Base-by-base conservation (phyloP, 1,140 invertebrate species). In the Monomorium pharaonis region DNA sequence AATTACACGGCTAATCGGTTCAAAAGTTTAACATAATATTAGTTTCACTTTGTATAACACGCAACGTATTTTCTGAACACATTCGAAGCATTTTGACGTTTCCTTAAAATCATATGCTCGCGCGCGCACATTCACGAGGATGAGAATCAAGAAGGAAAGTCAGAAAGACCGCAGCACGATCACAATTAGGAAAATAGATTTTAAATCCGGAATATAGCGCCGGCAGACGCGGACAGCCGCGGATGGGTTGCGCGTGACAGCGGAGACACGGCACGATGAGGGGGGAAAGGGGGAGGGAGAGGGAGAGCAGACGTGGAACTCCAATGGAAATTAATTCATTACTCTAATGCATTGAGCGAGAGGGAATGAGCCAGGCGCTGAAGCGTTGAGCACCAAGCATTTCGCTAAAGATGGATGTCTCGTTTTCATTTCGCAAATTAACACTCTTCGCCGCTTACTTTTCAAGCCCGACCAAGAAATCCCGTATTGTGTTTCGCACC, bases 251-350 rank as follows among this genome's bases (percentile, higher is more conserved):
- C 78, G 83, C 78, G 63, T 62, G 72, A 87, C 78, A 75, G 86
- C 88, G 86, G 84, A 87, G 87, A 88, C 72, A 84, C 84, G 77
- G 84, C 56, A 33, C 49, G 70, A 24, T 7, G 44, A 10, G 44
- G 12, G 44, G 30, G n/a, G n/a, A 18, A 83, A 84, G 78, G 70
- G 85, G 75, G 33, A 67, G 18, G 3, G 18, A 27, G 16, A 84
- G 87, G 76, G 70, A 86, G 77, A 30, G 67, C 51, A 67, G 88
- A 85, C 77, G 84, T 56, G 58, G 78, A 62, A 88, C 89, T 91
- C 84, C 86, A 93, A 94, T 95, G 94, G 90, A 95, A 95, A 95
- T 95, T 94, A 95, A 95, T 95, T 95, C 94, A 95, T 95, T 95
- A 95, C 94, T 93, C 93, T 95, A 95, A 95, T 95, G 94, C 94